phyloP scores from a whole-genome alignment of 2,113 vertebrate species.

The Gambusia affinis region DNA sequence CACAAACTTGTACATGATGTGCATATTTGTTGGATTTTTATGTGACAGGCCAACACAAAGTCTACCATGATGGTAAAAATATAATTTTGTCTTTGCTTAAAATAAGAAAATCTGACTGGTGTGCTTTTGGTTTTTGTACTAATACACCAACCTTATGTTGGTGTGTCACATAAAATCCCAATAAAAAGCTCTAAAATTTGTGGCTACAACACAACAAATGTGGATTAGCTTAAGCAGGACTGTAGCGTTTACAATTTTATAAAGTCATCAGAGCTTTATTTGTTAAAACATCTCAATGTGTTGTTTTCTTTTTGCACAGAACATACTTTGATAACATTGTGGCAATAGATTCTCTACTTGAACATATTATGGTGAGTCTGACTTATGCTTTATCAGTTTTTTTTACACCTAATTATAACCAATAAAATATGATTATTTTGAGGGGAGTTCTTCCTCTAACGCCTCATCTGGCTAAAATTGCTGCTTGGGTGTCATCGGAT shows the following conservation, averaged over 20 bases:
- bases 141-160: neutral
- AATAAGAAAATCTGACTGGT: neutral
- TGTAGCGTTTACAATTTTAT: neutral
- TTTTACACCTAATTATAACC: slow-evolving; percentile 6
- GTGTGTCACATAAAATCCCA: neutral
- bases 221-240: no score
- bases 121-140: neutral
- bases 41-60: neutral
- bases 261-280: slow-evolving; percentile 59
- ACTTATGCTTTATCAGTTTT: slow-evolving; percentile 23
- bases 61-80: neutral
- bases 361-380: slow-evolving; percentile 99
- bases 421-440: neutral
- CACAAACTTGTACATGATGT: neutral
- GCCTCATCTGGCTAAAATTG: slow-evolving; percentile 31
- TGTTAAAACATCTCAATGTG: slow-evolving; percentile 66
- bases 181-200: neutral
- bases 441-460: neutral
- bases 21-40: neutral
- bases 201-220: neutral
- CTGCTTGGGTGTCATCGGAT: slow-evolving; percentile 13
- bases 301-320: slow-evolving; percentile 81
- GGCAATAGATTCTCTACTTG: slow-evolving; percentile 99
- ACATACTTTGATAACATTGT: slow-evolving; percentile 99
- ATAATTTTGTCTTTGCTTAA: neutral